Evolutionary conservation across 1,140 invertebrate genomes (phyloP).

Genomic region (Caenorhabditis tropicalis): DNA sequence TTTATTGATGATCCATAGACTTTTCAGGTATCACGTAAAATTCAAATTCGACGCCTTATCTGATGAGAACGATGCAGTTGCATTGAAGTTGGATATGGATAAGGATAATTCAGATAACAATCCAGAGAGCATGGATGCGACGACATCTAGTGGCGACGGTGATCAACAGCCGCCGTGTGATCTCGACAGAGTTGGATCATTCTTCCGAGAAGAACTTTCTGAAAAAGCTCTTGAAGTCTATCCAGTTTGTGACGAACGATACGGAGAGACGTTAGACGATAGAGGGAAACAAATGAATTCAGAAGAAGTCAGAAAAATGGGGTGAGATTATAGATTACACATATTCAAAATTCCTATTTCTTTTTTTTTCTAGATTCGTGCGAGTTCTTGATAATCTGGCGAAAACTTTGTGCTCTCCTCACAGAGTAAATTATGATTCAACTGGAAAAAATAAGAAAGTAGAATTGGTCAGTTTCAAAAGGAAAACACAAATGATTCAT

Average conservation of each 20-base stretch:
- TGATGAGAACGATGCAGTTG: not conserved
- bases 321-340: not conserved
- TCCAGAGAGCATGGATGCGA: not conserved
- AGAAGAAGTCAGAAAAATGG: not conserved
- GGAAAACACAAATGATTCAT: not conserved
- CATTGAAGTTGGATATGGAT: not conserved
- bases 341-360: no score
- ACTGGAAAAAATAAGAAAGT: not conserved
- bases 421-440: not conserved
- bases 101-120: not conserved
- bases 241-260: not conserved
- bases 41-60: not conserved
- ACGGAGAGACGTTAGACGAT: not conserved
- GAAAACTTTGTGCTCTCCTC: not conserved
- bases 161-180: not conserved
- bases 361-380: not conserved
- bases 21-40: not conserved
- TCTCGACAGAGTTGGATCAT: conserved; percentile 20
- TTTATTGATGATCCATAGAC: not conserved
- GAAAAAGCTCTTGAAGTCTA: not conserved
- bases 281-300: not conserved
- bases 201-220: not conserved
- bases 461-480: not conserved
- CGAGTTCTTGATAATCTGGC: not conserved
- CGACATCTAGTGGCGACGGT: not conserved